These are phyloP conservation scores for Eilema depressum DNA, from an alignment of 2,888 invertebrate species.

Conservation along the genomic window DNA sequence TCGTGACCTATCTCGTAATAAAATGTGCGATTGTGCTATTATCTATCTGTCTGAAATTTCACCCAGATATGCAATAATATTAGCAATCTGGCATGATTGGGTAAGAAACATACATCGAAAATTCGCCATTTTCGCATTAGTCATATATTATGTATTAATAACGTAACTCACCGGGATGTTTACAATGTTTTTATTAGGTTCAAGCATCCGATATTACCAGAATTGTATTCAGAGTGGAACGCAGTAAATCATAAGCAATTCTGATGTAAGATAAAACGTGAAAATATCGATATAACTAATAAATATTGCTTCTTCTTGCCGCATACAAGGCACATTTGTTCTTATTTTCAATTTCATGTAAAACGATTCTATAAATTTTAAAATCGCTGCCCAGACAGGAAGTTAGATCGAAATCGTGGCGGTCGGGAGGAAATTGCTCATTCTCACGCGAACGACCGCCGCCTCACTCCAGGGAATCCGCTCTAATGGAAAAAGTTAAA, in stretches of 20 bases:
- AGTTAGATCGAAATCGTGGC: slow-evolving; percentile 85
- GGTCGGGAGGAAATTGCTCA: slow-evolving; percentile 85
- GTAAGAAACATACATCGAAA: background rate
- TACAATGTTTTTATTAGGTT: no score
- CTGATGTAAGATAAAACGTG: slow-evolving; percentile 2
- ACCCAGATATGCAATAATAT: background rate
- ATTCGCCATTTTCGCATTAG: background rate
- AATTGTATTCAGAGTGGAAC: background rate
- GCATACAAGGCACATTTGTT: slow-evolving; percentile 60
- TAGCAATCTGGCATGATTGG: background rate
- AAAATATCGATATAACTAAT: slow-evolving; percentile 30
- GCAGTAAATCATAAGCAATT: background rate
- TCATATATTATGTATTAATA: no score
- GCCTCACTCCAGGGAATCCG: slow-evolving; percentile 75
- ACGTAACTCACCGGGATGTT: no score
- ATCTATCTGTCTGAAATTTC: background rate
- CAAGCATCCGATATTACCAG: background rate
- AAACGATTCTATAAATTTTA: slow-evolving; percentile 84
- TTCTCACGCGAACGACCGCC: slow-evolving; percentile 83
- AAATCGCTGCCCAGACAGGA: slow-evolving; percentile 85
- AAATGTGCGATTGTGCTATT: no score
- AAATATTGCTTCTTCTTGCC: slow-evolving; percentile 50
- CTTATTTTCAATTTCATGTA: slow-evolving; percentile 81
- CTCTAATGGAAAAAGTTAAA: slow-evolving; percentile 85
- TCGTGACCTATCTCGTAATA: no score